Evolutionary conservation across 2,888 invertebrate species (phyloP).

Genomic region (Lasioglossum calceatum): DNA sequence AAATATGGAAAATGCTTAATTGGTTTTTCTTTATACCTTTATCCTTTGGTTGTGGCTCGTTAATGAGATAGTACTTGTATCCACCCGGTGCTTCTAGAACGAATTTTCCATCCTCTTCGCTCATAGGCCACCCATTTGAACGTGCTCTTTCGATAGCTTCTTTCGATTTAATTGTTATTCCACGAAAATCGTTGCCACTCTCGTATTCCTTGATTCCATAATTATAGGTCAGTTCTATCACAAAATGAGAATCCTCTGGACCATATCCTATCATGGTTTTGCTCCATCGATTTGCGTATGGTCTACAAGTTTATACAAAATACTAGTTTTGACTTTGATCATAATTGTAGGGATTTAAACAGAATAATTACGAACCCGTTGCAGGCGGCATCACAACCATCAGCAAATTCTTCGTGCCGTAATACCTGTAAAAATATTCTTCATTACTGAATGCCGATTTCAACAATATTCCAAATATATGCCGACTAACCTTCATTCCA

Average conservation of each 20-base stretch:
- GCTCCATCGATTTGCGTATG: slow-evolving; percentile 99
- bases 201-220: slow-evolving; percentile 96
- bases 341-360: background rate
- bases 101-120: slow-evolving; percentile 87
- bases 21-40: slow-evolving; percentile 85
- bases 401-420: slow-evolving; percentile 98
- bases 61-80: slow-evolving; percentile 93
- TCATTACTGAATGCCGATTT: background rate
- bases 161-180: slow-evolving; percentile 93
- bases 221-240: slow-evolving; percentile 98
- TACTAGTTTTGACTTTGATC: background rate
- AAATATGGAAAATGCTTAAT: background rate
- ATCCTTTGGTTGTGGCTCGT: slow-evolving; percentile 89
- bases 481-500: slow-evolving; percentile 94
- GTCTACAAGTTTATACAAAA: slow-evolving; percentile 86
- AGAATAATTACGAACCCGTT: slow-evolving; percentile 90
- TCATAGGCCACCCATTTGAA: slow-evolving; percentile 89
- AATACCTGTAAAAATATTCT: slow-evolving; percentile 88
- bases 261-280: slow-evolving; percentile 99
- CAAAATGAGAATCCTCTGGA: slow-evolving; percentile 97
- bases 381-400: slow-evolving; percentile 98
- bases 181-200: slow-evolving; percentile 95
- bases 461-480: background rate
- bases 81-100: slow-evolving; percentile 95
- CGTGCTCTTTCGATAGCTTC: slow-evolving; percentile 91